Evolutionary conservation across 2,113 vertebrate species (phyloP).

Genomic region (Melanerpes formicivorus): DNA sequence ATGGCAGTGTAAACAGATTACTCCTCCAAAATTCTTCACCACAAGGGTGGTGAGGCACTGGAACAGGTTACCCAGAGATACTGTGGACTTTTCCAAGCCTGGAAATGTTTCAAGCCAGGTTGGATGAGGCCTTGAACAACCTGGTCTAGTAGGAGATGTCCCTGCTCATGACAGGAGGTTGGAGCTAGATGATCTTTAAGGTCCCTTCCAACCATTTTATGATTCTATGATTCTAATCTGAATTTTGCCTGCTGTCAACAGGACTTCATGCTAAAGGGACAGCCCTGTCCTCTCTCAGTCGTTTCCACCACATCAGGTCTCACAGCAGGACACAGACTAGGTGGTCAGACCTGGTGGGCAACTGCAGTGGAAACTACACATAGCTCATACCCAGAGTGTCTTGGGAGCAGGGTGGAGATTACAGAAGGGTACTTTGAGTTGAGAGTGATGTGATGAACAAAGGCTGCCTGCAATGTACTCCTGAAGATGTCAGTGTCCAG

Average conservation of each 20-base stretch:
- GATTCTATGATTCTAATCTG: neutral
- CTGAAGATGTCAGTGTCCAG: no score
- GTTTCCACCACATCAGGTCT: accelerated
- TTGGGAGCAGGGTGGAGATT: neutral
- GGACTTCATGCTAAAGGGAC: neutral
- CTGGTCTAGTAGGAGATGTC: no score
- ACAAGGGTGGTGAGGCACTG: no score
- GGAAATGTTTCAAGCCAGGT: no score
- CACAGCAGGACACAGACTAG: neutral
- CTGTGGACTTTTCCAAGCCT: no score
- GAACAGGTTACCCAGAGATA: no score
- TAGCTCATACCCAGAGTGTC: neutral
- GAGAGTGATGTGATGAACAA: neutral
- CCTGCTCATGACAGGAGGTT: no score
- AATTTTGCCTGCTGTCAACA: neutral
- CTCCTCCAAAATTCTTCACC: no score
- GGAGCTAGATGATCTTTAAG: no score
- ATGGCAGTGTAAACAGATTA: no score
- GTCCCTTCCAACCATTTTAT: no score
- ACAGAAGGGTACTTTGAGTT: neutral
- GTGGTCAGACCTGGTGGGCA: neutral
- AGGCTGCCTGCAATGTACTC: neutral
- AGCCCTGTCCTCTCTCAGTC: neutral
- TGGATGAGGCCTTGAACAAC: no score
- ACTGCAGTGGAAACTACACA: neutral